phyloP scores from a whole-genome alignment of 2,113 vertebrate genomes.

The Nibea coibor region DNA sequence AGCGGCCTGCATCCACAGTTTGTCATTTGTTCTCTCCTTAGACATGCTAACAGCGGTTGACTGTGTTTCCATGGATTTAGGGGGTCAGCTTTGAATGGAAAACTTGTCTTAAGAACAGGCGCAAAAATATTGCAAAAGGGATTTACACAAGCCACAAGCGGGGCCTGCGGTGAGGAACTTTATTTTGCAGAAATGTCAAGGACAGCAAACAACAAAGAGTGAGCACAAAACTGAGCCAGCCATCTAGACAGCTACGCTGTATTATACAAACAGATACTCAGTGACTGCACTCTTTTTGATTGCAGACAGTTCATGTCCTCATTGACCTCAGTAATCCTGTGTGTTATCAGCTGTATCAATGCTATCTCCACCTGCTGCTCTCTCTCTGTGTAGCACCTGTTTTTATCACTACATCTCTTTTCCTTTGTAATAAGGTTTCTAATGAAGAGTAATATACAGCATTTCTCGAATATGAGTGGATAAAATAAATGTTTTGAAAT shows the following conservation, averaged over 20 bases:
- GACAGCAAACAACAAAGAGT: not conserved
- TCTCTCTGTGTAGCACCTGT: not conserved
- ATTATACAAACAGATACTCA: not conserved
- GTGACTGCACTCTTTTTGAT: not conserved
- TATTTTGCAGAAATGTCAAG: not conserved
- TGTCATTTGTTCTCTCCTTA: constrained; percentile 2
- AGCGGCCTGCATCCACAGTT: not conserved
- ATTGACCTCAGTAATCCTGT: not conserved
- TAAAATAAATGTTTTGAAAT: not conserved
- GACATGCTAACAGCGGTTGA: not conserved
- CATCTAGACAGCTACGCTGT: not conserved
- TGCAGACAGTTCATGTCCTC: not conserved
- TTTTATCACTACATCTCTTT: not conserved
- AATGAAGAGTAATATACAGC: not conserved
- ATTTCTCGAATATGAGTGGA: not conserved
- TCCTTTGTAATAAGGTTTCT: not conserved
- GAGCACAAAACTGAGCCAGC: not conserved
- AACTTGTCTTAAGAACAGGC: not conserved
- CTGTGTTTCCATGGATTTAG: not conserved
- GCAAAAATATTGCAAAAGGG: not conserved
- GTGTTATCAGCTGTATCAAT: not conserved
- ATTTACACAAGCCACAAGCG: not conserved
- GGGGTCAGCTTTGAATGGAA: not conserved
- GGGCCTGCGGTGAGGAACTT: not conserved
- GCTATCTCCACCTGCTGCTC: not conserved